phyloP scores from a whole-genome alignment of 2,888 invertebrate species.

The Metacarcinus magister region DNA sequence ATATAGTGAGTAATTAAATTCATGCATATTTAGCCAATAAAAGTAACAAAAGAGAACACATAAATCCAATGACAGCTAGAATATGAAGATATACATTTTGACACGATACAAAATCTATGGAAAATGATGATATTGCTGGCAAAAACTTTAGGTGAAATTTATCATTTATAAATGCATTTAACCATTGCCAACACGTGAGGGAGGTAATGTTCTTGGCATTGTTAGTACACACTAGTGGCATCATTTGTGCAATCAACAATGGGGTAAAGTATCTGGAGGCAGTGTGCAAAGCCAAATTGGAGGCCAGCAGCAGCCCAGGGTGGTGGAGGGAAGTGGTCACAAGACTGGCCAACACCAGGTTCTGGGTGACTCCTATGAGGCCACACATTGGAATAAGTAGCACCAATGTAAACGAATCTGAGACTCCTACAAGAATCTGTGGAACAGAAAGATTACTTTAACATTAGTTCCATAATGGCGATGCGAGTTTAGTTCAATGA shows the following conservation, averaged over 20 bases:
- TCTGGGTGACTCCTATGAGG: slow-evolving; percentile 44
- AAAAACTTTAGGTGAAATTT: background rate
- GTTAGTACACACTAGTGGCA: background rate
- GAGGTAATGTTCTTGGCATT: background rate
- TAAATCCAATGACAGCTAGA: background rate
- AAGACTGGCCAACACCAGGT: slow-evolving; percentile 31
- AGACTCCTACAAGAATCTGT: slow-evolving; percentile 43
- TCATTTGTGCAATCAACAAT: background rate
- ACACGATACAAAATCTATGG: background rate
- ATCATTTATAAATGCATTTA: background rate
- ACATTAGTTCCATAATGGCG: background rate
- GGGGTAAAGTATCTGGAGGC: background rate
- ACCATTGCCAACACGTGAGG: background rate
- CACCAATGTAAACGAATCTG: background rate
- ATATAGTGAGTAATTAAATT: background rate
- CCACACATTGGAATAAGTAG: slow-evolving; percentile 58
- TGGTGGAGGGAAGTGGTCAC: background rate
- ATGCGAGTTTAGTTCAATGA: background rate
- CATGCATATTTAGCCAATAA: background rate
- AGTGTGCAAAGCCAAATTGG: background rate
- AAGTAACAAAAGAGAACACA: slow-evolving; percentile 32
- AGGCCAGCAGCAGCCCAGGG: background rate
- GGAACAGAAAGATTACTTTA: background rate
- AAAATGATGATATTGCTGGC: background rate
- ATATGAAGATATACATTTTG: slow-evolving; percentile 29